Conservation (phyloP, 2,888 invertebrate genomes). For the Siphlonurus alternatus region DNA sequence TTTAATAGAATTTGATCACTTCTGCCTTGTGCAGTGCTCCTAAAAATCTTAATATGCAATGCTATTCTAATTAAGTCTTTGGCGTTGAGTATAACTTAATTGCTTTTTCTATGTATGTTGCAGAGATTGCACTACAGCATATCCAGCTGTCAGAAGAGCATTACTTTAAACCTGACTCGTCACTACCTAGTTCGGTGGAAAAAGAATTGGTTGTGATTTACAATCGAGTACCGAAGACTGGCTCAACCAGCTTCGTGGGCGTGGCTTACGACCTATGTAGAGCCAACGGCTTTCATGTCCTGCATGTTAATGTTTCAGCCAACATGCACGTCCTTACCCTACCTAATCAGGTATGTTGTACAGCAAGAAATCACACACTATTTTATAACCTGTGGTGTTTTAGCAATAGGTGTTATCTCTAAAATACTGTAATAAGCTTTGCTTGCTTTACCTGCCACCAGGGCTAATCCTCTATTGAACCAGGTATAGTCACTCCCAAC, state of each 20-base stretch:
- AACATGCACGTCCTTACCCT: conserved; percentile 91
- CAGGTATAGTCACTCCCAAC: no score
- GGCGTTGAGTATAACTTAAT: no score
- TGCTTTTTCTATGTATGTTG: not conserved
- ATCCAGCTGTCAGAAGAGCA: conserved; percentile 12
- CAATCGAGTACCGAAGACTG: conserved; percentile 94
- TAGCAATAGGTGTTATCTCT: not conserved
- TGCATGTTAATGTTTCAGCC: conserved; percentile 91
- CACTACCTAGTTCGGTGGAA: conserved; percentile 19
- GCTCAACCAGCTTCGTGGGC: conserved; percentile 89
- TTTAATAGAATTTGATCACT: no score
- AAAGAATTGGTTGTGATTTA: conserved; percentile 73
- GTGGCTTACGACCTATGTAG: conserved; percentile 71
- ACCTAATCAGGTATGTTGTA: conserved; percentile 69
- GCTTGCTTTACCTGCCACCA: no score
- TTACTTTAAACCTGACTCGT: conserved; percentile 2
- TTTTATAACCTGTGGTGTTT: not conserved
- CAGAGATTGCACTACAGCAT: conserved; percentile 12
- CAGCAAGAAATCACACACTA: not conserved
- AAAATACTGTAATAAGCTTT: not conserved
- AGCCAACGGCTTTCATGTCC: conserved; percentile 52
- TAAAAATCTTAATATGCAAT: no score
- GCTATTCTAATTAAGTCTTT: no score
- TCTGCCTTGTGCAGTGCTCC: no score
- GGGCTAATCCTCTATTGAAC: no score